These are phyloP conservation scores for Rhabdomys dilectus DNA, from an alignment of 2,113 vertebrate genomes.

Conservation along the genomic window DNA sequence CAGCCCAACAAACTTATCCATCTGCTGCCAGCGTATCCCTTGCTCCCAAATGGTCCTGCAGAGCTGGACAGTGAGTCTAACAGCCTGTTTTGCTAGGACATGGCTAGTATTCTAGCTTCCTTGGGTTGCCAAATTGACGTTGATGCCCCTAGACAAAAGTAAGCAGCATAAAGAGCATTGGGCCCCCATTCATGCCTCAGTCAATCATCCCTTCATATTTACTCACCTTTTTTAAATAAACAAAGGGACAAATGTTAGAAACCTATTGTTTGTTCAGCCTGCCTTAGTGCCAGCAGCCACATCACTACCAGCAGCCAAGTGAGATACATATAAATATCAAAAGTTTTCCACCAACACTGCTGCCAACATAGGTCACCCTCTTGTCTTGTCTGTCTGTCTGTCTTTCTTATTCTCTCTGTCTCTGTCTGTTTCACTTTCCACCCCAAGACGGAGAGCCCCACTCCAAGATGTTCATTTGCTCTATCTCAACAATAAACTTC, in stretches of 20 bases:
- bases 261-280: background rate
- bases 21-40: background rate
- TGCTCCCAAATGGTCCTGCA: background rate
- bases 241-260: background rate
- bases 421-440: background rate
- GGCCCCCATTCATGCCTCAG: background rate
- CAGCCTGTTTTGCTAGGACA: background rate
- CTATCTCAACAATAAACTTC: background rate
- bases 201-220: background rate
- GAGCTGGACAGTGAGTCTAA: background rate
- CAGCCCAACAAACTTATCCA: background rate
- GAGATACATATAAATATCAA: background rate
- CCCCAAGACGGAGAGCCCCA: background rate
- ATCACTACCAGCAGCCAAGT: background rate
- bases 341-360: background rate
- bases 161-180: background rate
- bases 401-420: background rate
- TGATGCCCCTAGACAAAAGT: background rate
- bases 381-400: background rate
- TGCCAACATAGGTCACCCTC: background rate
- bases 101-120: background rate
- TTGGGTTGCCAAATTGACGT: background rate
- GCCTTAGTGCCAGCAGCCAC: background rate
- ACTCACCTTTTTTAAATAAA: background rate
- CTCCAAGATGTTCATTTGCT: background rate